Evolutionary conservation across 2,113 vertebrate species (phyloP), one percentile per base, ranked within the genome.

Genomic region (Megalops atlanticus): DNA sequence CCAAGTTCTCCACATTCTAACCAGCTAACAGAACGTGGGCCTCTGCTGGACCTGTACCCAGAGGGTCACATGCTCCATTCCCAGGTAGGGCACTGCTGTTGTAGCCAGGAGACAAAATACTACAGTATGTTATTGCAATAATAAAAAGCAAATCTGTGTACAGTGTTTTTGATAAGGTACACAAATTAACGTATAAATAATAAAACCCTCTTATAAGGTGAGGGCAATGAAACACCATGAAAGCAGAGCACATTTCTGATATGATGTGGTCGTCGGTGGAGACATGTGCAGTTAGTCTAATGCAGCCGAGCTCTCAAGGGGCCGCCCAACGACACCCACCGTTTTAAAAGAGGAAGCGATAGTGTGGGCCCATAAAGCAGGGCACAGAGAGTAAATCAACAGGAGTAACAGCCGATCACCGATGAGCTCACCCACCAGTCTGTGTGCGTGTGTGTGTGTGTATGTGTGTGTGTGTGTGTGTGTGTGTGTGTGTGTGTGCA

Each of bases 351-450:
- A n/a, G 27, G 10, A 8, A 54, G 49, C 4, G 31, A 21, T 77
- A 35, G 54, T 38, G 35, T 33, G n/a, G 27, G 75, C 18, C 73
- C 14, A 27, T 41, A 43, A 75, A 27, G 11, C 36, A 14, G 12
- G 52, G 45, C 45, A 5, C 31, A 33, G 12, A 36, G 86, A 82
- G 84, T 43, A 84, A 93, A 92, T 93, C 91, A 89, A 89, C 90
- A 92, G 85, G 90, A 93, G 64, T 87, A 90, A 77, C 84, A 90
- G 79, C 85, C 77, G 69, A 87, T 88, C 80, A 86, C 84, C 84
- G 85, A 92, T 91, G 85, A 73, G 87, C 82, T 86, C 82, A 78
- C 84, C 83, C 81, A 92, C 69, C 27, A 14, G 69, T 3, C 69
- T 71, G 69, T 64, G 24, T 64, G 21, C 21, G 47, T 49, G 47